phyloP scores from a whole-genome alignment of 1,140 invertebrate genomes.

The Cydia pomonella region DNA sequence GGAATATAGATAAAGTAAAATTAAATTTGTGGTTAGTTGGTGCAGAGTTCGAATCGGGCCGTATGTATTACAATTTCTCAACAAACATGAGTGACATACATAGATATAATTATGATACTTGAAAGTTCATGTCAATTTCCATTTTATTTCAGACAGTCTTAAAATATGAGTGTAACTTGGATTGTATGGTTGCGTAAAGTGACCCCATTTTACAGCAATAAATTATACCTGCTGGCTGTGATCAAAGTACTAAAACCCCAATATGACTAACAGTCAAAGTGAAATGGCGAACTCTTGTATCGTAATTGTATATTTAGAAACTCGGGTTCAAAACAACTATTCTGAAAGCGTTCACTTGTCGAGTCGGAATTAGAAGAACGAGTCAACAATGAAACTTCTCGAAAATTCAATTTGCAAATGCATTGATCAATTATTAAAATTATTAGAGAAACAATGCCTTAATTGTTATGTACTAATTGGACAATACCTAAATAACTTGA shows the following conservation, averaged over 20 bases:
- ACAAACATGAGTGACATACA: no score
- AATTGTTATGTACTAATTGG: no score
- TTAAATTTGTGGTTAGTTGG: background rate
- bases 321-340: constrained; percentile 14
- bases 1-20: background rate
- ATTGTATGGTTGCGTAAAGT: background rate
- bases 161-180: no score
- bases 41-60: no score
- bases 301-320: constrained; percentile 7
- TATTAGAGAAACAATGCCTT: no score
- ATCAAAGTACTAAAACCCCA: background rate
- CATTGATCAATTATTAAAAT: no score
- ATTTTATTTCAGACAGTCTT: no score
- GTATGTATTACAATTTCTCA: no score
- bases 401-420: background rate
- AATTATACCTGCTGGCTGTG: background rate
- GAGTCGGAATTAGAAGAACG: background rate
- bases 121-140: no score
- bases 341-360: constrained; percentile 17
- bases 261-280: constrained; percentile 6
- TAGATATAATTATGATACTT: no score
- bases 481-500: no score
- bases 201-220: background rate
- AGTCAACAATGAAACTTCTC: background rate
- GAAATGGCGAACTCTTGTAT: constrained; percentile 1